phyloP scores from a whole-genome alignment of 1,140 invertebrate genomes.

The Bombus waltoni region DNA sequence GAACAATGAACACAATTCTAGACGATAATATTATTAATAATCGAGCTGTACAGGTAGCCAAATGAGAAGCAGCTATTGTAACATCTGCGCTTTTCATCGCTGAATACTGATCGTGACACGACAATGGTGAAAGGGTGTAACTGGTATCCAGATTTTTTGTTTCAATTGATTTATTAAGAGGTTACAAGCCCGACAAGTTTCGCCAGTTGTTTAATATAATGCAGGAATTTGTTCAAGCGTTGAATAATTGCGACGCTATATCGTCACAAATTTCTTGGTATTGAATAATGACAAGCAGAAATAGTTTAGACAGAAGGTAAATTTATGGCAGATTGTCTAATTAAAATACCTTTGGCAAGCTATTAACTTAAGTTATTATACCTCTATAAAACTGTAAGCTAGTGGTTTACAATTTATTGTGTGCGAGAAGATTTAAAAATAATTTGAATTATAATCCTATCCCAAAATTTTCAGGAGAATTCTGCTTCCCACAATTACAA shows the following conservation, averaged over 20 bases:
- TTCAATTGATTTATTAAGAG: not conserved
- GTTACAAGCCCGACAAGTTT: not conserved
- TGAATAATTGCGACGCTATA: not conserved
- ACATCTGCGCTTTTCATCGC: not conserved
- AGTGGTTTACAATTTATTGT: not conserved
- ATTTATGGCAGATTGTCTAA: not conserved
- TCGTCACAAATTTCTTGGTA: not conserved
- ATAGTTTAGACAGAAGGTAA: not conserved
- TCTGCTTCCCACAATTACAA: too few relatives aligned
- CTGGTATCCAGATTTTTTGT: not conserved
- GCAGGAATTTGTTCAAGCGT: not conserved
- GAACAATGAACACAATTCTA: not conserved
- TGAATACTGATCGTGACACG: not conserved
- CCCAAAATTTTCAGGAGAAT: too few relatives aligned
- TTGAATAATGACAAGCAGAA: not conserved
- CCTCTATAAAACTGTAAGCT: not conserved
- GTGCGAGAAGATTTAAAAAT: not conserved
- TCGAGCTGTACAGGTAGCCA: not conserved
- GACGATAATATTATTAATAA: not conserved
- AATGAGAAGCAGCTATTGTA: not conserved
- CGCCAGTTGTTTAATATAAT: not conserved
- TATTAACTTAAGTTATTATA: not conserved
- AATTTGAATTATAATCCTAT: too few relatives aligned
- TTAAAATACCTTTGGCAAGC: not conserved
- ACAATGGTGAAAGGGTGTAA: slow-evolving; percentile 14